phyloP scores from a whole-genome alignment of 2,113 vertebrate species.

The Heloderma charlesbogerti region DNA sequence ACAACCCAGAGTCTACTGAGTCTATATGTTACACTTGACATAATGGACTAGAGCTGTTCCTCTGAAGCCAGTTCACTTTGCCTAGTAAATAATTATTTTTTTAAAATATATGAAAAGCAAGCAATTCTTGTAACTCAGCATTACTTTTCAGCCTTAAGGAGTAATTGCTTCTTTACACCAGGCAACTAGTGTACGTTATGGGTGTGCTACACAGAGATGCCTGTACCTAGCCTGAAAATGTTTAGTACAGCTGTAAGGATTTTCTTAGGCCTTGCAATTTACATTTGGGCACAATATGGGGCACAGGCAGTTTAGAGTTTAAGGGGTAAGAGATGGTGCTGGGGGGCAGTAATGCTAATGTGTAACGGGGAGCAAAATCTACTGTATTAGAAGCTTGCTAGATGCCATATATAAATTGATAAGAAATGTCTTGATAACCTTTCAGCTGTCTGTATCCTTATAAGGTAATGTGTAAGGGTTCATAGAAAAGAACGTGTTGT shows the following conservation, averaged over 20 bases:
- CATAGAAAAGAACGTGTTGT: too few species aligned
- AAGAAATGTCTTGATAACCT: too few species aligned
- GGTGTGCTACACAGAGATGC: not conserved
- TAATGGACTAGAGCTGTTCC: conserved; percentile 10
- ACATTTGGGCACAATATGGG: too few species aligned
- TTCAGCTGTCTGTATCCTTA: too few species aligned
- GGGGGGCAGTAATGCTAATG: too few species aligned
- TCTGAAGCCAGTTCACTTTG: not conserved
- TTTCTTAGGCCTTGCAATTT: too few species aligned
- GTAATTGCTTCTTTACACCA: not conserved
- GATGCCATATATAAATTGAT: too few species aligned
- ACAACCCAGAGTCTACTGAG: not conserved
- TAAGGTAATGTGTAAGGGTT: too few species aligned
- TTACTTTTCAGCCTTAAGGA: not conserved
- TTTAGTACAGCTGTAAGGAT: not conserved
- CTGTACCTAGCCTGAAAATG: not conserved
- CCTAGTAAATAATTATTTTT: conserved; percentile 15
- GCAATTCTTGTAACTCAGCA: not conserved
- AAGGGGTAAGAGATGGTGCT: too few species aligned
- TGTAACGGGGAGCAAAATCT: too few species aligned
- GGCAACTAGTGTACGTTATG: not conserved
- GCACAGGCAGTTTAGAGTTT: too few species aligned
- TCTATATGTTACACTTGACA: conserved; percentile 6
- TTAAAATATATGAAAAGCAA: conserved; percentile 1
- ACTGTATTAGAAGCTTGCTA: too few species aligned